Base-by-base conservation (phyloP, 2,888 invertebrate species). In the Incurvaria masculella region DNA sequence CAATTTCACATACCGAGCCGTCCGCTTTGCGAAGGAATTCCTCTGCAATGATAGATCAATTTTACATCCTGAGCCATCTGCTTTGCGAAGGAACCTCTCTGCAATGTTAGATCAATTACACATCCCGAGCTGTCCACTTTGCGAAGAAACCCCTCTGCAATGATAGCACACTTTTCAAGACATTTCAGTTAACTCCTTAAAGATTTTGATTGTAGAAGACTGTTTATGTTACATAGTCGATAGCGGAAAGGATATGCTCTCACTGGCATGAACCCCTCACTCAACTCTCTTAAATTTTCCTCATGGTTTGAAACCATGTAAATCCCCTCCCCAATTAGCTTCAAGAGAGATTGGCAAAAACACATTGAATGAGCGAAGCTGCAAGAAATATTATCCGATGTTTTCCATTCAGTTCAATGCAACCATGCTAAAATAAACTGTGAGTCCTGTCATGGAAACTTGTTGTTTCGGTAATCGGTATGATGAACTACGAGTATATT, bases 61-160 rank as follows among this genome's bases (percentile, higher is more conserved):
- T 5, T 71, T 58, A 38, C 76, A 60, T 1, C 82, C 83, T 23
- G 70, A 64, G 2, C 64, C 55, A 52, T 80, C 78, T 42, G 85
- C 59, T 64, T 86, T 83, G 48, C 86, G 74, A 44, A 90, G 67
- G 59, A 84, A 72, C 1, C 89, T 89, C 53, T 73, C 88, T 88
- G 56, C 44, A 65, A 59, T 23, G 16, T 11, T 26, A 6, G 16
- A 18, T 78, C 66, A 2, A 79, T 74, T 5, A 71, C 58, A 38
- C 76, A 60, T 1, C 82, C 83, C 23, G 70, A 64, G 2, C 64
- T 55, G 52, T 80, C 78, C 42, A 85, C 59, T 64, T 86, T 83
- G 48, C 86, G 74, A 44, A 90, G 67, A 59, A 84, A 72, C 1
- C 89, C 89, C 53, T 73, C 88, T 88, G 56, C 44, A 65, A 59